Percentiles rank a stretch among this genome's conserved stretches.
Conservation (phyloP, 2,113 vertebrate species). For the Chamaetylas fuelleborni region DNA sequence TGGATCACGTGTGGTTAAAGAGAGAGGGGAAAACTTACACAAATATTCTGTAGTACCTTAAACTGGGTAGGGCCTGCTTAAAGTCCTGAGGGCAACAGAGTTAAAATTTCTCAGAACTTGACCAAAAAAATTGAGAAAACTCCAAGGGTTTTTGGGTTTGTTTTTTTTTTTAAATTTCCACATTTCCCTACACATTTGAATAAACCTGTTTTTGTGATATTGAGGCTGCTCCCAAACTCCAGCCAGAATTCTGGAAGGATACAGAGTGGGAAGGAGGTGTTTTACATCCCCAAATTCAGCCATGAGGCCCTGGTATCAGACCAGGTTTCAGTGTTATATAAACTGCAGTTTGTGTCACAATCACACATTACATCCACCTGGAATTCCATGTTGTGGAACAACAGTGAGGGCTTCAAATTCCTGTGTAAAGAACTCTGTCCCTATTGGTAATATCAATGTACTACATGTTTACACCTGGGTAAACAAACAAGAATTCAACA, state of each 20-base stretch:
- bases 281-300: not conserved
- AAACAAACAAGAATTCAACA: not conserved
- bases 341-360: not conserved
- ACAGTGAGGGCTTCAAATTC: not conserved
- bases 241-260: not conserved
- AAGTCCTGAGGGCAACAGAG: not conserved
- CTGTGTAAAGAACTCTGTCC: not conserved
- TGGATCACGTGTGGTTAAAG: not conserved
- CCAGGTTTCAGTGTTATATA: not conserved
- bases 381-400: not conserved
- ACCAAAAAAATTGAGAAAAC: not conserved
- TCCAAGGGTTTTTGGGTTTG: not conserved
- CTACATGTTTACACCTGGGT: accelerated
- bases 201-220: not conserved
- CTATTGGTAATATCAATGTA: not conserved
- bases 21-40: not conserved
- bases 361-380: not conserved
- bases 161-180: not conserved
- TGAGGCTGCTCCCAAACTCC: not conserved
- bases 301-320: not conserved
- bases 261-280: not conserved
- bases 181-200: not conserved
- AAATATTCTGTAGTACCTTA: not conserved
- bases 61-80: not conserved
- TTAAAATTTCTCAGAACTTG: not conserved